phyloP scores from a whole-genome alignment of 2,113 vertebrate species.

The Noctilio leporinus region DNA sequence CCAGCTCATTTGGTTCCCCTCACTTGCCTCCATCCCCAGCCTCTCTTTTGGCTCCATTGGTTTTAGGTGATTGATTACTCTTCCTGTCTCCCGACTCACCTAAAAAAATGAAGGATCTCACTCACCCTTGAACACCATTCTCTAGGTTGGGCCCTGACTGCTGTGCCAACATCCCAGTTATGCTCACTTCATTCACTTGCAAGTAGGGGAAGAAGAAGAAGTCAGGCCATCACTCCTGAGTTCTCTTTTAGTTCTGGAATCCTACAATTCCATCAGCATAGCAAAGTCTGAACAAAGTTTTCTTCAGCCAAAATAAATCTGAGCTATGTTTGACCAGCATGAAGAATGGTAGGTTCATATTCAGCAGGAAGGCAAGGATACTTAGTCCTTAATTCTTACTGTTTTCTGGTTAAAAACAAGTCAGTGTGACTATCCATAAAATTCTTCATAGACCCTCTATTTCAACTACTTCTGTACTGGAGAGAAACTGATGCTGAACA shows the following conservation, averaged over 20 bases:
- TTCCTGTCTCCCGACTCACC: not conserved
- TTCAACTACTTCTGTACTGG: not conserved
- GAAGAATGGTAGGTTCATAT: not conserved
- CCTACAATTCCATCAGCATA: not conserved
- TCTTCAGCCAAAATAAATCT: not conserved
- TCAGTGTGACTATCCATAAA: not conserved
- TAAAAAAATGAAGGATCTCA: not conserved
- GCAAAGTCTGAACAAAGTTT: conserved; percentile 23
- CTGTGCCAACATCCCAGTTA: not conserved
- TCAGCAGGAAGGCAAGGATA: not conserved
- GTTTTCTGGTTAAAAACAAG: not conserved
- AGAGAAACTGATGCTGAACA: not conserved
- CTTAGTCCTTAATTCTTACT: not conserved
- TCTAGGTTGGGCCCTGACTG: not conserved
- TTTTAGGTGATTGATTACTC: not conserved
- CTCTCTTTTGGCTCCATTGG: not conserved
- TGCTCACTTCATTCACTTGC: not conserved
- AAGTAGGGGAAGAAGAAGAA: not conserved
- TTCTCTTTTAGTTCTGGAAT: not conserved
- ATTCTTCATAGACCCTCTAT: not conserved
- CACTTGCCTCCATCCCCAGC: not conserved
- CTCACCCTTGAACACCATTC: not conserved
- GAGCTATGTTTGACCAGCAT: not conserved
- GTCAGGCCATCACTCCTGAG: not conserved
- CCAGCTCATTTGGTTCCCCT: not conserved